A percentile compares a stretch with the other conserved stretches of the same genome.
phyloP scores from a whole-genome alignment of 2,113 vertebrate genomes.

The Macaca fascicularis region DNA sequence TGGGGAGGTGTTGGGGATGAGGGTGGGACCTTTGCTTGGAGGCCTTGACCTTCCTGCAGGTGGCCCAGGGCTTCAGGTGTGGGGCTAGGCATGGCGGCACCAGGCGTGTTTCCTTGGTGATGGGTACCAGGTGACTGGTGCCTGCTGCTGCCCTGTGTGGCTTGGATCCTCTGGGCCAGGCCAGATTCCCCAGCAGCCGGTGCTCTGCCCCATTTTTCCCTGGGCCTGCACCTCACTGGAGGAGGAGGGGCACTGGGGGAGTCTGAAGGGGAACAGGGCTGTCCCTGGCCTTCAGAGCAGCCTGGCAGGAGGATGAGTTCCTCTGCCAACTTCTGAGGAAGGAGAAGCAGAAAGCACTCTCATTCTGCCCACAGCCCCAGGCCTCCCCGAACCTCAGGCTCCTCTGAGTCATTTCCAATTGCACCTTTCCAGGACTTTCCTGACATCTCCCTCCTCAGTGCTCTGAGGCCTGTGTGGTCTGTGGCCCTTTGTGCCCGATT shows the following conservation, averaged over 20 bases:
- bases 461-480: neutral
- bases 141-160: neutral
- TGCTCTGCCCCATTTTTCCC: neutral
- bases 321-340: neutral
- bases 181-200: neutral
- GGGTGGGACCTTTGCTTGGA: neutral
- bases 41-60: neutral
- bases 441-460: neutral
- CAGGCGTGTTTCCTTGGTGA: neutral
- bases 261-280: too few relatives aligned
- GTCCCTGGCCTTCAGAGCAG: neutral
- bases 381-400: too few relatives aligned
- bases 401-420: neutral
- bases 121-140: rapidly evolving
- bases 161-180: neutral
- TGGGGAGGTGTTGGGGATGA: neutral
- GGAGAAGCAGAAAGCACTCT: neutral
- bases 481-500: neutral
- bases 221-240: neutral
- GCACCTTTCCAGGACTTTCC: neutral
- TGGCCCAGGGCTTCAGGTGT: neutral
- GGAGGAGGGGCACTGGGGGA: too few relatives aligned
- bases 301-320: neutral
- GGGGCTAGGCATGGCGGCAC: neutral
- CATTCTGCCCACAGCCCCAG: neutral